Conservation (phyloP, 2,797 vertebrate species). For the Todus mexicanus region DNA sequence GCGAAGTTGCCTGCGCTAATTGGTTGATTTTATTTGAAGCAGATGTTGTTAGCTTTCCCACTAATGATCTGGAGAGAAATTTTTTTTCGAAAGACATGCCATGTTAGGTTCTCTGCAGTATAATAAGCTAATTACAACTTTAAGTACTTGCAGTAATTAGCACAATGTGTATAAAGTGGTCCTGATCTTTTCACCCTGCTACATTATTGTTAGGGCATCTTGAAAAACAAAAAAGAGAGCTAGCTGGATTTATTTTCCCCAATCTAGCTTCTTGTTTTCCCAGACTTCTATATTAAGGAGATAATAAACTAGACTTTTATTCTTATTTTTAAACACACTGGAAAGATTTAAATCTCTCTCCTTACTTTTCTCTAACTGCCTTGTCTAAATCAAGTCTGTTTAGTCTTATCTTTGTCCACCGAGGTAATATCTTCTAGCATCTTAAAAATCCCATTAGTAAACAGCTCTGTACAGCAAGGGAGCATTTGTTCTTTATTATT, state of each 20-base stretch:
- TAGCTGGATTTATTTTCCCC: conserved; percentile 71
- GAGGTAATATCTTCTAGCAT: not conserved
- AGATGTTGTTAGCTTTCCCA: conserved; percentile 87
- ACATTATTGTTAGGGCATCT: conserved; percentile 81
- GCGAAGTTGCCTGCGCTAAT: conserved; percentile 82
- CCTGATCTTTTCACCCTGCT: conserved; percentile 84
- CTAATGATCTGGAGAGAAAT: conserved; percentile 86
- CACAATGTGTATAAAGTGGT: conserved; percentile 84
- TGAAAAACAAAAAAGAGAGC: conserved; percentile 73
- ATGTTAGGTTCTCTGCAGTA: conserved; percentile 86
- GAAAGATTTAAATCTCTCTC: conserved; percentile 38
- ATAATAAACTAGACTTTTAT: conserved; percentile 72
- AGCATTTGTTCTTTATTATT: conserved; percentile 33
- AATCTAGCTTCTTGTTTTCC: conserved; percentile 69
- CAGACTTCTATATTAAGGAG: conserved; percentile 69
- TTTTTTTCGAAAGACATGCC: conserved; percentile 84
- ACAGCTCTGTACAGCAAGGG: not conserved
- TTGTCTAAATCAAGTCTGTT: conserved; percentile 5
- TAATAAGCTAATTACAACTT: conserved; percentile 90
- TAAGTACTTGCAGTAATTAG: conserved; percentile 88
- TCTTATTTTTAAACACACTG: conserved; percentile 56
- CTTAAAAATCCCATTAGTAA: conserved; percentile 39
- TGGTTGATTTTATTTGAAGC: conserved; percentile 88
- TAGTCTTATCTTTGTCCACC: not conserved
- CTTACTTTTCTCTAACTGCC: not conserved